These are phyloP conservation scores for Hydrophis major DNA, from an alignment of 2,797 vertebrate genomes.

Conservation along the genomic window DNA sequence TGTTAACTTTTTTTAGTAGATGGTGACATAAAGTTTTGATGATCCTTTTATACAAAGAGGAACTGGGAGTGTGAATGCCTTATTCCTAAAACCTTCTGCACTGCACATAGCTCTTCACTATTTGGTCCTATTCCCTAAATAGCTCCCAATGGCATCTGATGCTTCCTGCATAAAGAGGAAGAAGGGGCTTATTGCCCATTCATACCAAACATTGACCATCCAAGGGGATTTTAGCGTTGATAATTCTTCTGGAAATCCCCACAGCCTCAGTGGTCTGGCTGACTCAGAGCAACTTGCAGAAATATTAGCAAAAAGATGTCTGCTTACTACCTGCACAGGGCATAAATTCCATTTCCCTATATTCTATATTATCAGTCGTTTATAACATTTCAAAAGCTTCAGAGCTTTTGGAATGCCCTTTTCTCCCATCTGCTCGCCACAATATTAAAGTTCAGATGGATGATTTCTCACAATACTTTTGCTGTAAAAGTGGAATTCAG, in stretches of 20 bases:
- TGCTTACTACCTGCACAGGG: neutral
- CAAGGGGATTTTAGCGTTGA: constrained; percentile 74
- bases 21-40: constrained; percentile 1
- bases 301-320: constrained; percentile 29
- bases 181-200: constrained; percentile 61
- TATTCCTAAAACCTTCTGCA: constrained; percentile 42
- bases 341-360: neutral
- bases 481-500: neutral
- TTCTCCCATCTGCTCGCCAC: neutral
- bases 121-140: constrained; percentile 62
- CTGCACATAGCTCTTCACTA: constrained; percentile 46
- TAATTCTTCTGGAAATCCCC: constrained; percentile 73
- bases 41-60: constrained; percentile 39
- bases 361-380: neutral
- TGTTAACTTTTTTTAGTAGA: neutral
- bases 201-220: constrained; percentile 70
- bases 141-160: constrained; percentile 55
- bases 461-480: neutral
- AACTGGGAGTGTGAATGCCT: constrained; percentile 49
- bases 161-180: constrained; percentile 74
- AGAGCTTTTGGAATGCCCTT: constrained; percentile 10
- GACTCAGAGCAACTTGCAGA: constrained; percentile 67
- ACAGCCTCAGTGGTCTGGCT: constrained; percentile 48
- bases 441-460: neutral
- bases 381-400: neutral